A percentile compares a stretch with the other conserved stretches of the same genome.
phyloP scores from a whole-genome alignment of 2,113 vertebrate genomes.

The Tragelaphus imberbis region DNA sequence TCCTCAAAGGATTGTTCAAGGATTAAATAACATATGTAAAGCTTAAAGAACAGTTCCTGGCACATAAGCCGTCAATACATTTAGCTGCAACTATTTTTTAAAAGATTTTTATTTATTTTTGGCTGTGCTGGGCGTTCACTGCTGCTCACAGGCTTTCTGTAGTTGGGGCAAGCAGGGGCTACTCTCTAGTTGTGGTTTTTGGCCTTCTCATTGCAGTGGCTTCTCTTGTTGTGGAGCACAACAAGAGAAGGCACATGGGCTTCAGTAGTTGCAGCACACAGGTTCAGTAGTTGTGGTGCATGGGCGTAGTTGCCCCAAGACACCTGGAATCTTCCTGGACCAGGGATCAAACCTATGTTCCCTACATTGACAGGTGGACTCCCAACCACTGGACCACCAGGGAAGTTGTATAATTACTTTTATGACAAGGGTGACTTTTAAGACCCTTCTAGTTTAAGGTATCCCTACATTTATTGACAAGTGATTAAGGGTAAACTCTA shows the following conservation, averaged over 20 bases:
- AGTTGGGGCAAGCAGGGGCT: neutral
- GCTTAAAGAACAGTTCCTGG: neutral
- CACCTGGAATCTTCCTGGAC: neutral
- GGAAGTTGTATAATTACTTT: neutral
- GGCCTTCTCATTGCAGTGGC: neutral
- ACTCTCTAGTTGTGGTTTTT: neutral
- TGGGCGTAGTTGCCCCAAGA: neutral
- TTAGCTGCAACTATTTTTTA: neutral
- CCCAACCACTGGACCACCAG: neutral
- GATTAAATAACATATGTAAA: neutral
- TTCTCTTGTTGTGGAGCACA: neutral
- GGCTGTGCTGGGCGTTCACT: neutral
- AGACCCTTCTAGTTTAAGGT: neutral
- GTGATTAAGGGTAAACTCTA: neutral
- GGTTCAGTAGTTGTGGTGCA: accelerated
- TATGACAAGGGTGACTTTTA: neutral
- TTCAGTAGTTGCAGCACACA: neutral
- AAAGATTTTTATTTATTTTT: neutral
- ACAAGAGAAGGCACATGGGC: neutral
- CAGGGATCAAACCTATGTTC: neutral
- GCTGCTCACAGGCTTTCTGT: neutral
- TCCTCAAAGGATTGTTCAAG: neutral
- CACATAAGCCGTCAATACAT: neutral
- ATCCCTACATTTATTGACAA: neutral
- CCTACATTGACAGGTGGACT: neutral